phyloP scores from a whole-genome alignment of 2,113 vertebrate genomes.

The Phrynocephalus versicolor region DNA sequence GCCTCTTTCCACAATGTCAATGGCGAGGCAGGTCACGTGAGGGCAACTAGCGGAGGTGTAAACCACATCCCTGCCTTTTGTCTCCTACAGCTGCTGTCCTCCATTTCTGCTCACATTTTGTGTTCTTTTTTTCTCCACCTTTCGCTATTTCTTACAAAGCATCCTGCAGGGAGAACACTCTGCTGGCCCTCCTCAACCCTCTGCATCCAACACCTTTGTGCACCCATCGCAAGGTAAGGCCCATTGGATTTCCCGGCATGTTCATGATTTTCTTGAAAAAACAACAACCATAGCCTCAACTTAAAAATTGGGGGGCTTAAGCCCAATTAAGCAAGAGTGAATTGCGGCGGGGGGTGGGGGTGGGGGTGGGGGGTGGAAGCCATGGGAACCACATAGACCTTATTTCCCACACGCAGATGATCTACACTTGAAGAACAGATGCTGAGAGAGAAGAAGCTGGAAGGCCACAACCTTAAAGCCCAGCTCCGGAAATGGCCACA shows the following conservation, averaged over 20 bases:
- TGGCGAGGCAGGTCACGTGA: neutral
- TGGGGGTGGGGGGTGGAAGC: too few relatives aligned
- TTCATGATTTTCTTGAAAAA: neutral
- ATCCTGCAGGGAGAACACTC: neutral
- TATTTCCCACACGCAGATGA: neutral
- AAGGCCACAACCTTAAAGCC: neutral
- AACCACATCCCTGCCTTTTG: constrained; percentile 32
- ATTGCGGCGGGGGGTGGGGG: too few relatives aligned
- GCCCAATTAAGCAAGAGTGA: too few relatives aligned
- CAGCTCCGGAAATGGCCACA: neutral
- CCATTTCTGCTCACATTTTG: neutral
- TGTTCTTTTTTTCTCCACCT: neutral
- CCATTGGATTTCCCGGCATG: fast-evolving
- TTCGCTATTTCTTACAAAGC: neutral
- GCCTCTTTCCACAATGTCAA: neutral
- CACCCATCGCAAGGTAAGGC: neutral
- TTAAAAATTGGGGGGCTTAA: neutral
- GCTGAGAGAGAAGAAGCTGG: neutral
- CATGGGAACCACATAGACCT: neutral
- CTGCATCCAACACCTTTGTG: too few relatives aligned
- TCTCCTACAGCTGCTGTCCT: neutral
- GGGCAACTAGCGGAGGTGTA: neutral
- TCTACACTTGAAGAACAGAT: neutral
- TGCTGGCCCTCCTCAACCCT: neutral
- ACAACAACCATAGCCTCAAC: neutral